Evolutionary conservation across 2,888 invertebrate genomes (phyloP).

Genomic region (Xylota segnis): DNA sequence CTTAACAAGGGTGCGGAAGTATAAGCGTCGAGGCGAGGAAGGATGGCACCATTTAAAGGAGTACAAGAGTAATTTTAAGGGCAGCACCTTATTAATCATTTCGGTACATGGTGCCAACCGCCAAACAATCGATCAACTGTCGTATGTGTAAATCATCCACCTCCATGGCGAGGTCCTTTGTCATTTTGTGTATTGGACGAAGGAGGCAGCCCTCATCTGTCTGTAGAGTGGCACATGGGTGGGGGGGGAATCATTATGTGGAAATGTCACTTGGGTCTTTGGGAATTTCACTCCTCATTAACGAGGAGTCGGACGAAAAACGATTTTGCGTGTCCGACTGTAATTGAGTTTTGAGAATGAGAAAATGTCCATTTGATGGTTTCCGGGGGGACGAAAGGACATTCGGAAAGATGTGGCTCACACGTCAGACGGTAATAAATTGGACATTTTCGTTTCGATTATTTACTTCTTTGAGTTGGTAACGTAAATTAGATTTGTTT

Average conservation of each 20-base stretch:
- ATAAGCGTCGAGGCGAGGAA: not conserved
- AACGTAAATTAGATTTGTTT: not conserved
- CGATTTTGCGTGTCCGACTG: constrained; percentile 69
- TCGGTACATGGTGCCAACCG: constrained; percentile 32
- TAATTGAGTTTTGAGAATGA: constrained; percentile 64
- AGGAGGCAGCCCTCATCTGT: constrained; percentile 3
- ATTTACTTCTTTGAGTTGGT: not conserved
- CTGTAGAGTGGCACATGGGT: not conserved
- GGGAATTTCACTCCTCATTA: constrained; percentile 73
- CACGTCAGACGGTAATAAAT: constrained; percentile 57
- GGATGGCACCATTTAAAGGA: constrained; percentile 7
- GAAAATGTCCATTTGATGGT: constrained; percentile 43
- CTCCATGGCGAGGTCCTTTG: constrained; percentile 45
- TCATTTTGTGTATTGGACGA: constrained; percentile 48
- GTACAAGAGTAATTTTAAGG: constrained; percentile 26
- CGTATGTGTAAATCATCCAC: constrained; percentile 56
- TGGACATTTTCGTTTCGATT: constrained; percentile 34
- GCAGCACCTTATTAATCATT: constrained; percentile 61
- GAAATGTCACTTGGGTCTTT: constrained; percentile 66
- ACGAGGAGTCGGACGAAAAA: constrained; percentile 55
- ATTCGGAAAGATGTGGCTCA: constrained; percentile 30
- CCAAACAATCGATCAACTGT: constrained; percentile 62
- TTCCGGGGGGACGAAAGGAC: constrained; percentile 3
- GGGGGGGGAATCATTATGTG: constrained; percentile 39
- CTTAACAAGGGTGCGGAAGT: constrained; percentile 8